Percentiles rank a stretch among this genome's conserved stretches.
Evolutionary conservation across 2,113 vertebrate genomes (phyloP).

Genomic region (Bagarius yarrelli): DNA sequence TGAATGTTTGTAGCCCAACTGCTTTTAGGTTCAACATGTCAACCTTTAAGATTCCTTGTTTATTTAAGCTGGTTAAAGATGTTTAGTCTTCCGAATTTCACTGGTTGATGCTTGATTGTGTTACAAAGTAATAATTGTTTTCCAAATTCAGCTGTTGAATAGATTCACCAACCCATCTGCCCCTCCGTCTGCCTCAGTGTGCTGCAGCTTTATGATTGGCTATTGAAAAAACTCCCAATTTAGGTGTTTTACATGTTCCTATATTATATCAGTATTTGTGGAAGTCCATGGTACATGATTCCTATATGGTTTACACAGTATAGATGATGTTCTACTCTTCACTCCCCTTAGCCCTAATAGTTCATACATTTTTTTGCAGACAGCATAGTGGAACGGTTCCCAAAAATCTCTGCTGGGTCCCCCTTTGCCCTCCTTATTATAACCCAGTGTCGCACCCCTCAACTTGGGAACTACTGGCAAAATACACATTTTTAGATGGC

Average conservation of each 20-base stretch:
- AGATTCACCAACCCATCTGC: too few species aligned
- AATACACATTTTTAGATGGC: too few species aligned
- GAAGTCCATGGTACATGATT: neutral
- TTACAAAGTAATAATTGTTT: neutral
- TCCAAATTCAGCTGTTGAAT: neutral
- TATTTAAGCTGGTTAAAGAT: too few species aligned
- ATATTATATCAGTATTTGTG: neutral
- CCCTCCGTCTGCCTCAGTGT: neutral
- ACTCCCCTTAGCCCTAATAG: neutral
- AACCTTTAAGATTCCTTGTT: too few species aligned
- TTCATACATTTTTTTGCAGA: neutral
- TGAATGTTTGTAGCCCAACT: too few species aligned
- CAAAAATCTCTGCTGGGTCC: too few species aligned
- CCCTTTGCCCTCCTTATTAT: too few species aligned
- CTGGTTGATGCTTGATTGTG: too few species aligned
- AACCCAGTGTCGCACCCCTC: too few species aligned
- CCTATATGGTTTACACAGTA: slow-evolving; percentile 10
- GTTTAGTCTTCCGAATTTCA: too few species aligned
- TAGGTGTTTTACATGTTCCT: neutral
- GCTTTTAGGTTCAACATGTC: too few species aligned
- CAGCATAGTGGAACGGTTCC: neutral
- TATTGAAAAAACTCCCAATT: neutral
- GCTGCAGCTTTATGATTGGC: neutral
- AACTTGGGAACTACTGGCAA: too few species aligned
- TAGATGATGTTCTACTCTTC: neutral